Evolutionary conservation across 2,797 vertebrate species (phyloP).

Genomic region (Sebastes taczanowskii): DNA sequence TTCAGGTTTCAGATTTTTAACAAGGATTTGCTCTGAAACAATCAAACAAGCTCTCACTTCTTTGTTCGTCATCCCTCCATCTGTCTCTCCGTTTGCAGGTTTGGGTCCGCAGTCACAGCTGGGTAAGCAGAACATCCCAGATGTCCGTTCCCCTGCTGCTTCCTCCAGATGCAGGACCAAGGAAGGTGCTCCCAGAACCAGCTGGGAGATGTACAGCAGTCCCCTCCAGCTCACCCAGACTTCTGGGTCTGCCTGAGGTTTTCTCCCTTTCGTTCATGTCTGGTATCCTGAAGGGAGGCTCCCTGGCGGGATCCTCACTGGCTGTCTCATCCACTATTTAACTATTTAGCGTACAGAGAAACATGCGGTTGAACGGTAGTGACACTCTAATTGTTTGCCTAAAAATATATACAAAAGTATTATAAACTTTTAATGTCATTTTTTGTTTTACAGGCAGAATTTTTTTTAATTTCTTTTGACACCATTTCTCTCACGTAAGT

Average conservation of each 20-base stretch:
- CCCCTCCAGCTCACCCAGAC: background rate
- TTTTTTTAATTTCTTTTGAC: background rate
- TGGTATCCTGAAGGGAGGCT: background rate
- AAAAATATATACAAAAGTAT: background rate
- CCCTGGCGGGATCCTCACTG: background rate
- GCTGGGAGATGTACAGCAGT: constrained; percentile 8
- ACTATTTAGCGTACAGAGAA: background rate
- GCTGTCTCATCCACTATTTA: background rate
- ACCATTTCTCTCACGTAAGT: too few species aligned
- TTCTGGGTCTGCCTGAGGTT: constrained; percentile 5
- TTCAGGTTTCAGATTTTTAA: background rate
- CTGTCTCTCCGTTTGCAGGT: constrained; percentile 17
- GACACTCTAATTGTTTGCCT: background rate
- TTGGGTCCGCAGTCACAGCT: constrained; percentile 22
- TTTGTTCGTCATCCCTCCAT: constrained; percentile 9
- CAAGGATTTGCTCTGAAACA: background rate
- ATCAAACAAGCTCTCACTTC: background rate
- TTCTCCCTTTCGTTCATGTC: constrained; percentile 1
- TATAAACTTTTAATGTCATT: background rate
- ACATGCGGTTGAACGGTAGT: background rate
- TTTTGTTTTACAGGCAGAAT: too few species aligned
- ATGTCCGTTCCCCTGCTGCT: constrained; percentile 9
- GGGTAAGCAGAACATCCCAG: constrained; percentile 20
- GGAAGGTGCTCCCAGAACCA: constrained; percentile 17
- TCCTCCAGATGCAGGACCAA: constrained; percentile 41